Evolutionary conservation across 92 coral and sea anemone genomes (phyloP), one percentile per base, ranked within the genome.

Genomic region (Bergia sp.): DNA sequence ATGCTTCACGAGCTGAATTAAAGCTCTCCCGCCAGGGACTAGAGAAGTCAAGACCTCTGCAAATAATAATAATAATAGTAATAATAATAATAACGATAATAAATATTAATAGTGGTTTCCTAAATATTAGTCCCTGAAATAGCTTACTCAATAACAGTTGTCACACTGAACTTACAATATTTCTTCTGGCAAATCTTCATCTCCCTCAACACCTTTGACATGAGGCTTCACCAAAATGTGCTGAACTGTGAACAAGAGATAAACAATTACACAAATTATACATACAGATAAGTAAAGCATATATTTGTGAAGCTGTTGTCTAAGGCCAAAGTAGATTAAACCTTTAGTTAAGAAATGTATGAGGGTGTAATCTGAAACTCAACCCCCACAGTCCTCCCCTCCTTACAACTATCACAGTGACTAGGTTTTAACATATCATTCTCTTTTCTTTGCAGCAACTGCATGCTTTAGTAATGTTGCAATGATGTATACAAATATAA

Each of bases 21-120:
- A 95, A 97, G 49, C 96, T 95, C 53, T 95, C 98, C 86, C 99
- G 94, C 99, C 99, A 97, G 2, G 99, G 98, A 91, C 99, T 97
- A 37, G 99, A 97, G 85, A 91, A 97, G 89, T 97, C 99, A 90
- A 97, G 80, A 4, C 99, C 99, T 21, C 99, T 97, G 61, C 38
- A 76, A 72, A 66, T 13, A 73, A 86, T 41, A 29, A 29, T 29
- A 29, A 29, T 29, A 29, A 29, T 29, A 29, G 29, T 29, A 29
- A 29, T 29, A 29, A 29, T 29, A 29, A 29, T 29, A 29, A 29
- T 29, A 29, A 29, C 29, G 29, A 29, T 29, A 29, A 29, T 29
- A 29, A 29, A 29, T 29, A 29, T 29, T 47, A 5, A 47, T 47
- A 7, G 10, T 47, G 53, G n/a, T 42, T 38, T 37, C 82, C 37